Evolutionary conservation across 1,140 invertebrate genomes (phyloP).

Genomic region (Arctopsyche grandis): DNA sequence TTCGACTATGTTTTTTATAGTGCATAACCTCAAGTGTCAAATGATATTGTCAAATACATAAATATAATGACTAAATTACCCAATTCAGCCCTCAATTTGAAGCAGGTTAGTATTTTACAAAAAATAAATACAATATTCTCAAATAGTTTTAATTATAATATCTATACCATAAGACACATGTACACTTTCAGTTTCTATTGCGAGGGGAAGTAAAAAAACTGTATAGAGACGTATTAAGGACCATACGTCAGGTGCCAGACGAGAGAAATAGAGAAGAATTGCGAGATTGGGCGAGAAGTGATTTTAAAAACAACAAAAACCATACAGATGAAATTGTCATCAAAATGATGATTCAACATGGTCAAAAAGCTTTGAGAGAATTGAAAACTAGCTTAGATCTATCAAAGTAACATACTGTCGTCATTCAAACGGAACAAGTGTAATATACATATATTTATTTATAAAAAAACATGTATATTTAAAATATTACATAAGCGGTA

Average conservation of each 20-base stretch:
- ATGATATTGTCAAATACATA: constrained; percentile 58
- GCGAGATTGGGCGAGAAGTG: constrained; percentile 74
- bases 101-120: constrained; percentile 62
- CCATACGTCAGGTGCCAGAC: constrained; percentile 74
- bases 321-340: constrained; percentile 75
- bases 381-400: constrained; percentile 72
- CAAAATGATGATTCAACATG: constrained; percentile 76
- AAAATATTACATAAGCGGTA: background rate
- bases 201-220: constrained; percentile 79
- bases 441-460: too few relatives aligned
- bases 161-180: background rate
- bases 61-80: constrained; percentile 63
- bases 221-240: constrained; percentile 76
- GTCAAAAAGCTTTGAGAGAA: constrained; percentile 74
- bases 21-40: background rate
- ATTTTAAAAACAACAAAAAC: constrained; percentile 76
- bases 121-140: constrained; percentile 9
- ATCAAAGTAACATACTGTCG: constrained; percentile 42
- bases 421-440: background rate
- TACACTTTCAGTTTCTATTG: constrained; percentile 74
- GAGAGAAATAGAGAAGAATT: constrained; percentile 71
- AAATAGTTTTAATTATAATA: background rate
- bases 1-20: background rate
- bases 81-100: constrained; percentile 66
- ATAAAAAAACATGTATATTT: background rate